phyloP scores from a whole-genome alignment of 2,888 invertebrate species.

The Ephialtes manifestator region DNA sequence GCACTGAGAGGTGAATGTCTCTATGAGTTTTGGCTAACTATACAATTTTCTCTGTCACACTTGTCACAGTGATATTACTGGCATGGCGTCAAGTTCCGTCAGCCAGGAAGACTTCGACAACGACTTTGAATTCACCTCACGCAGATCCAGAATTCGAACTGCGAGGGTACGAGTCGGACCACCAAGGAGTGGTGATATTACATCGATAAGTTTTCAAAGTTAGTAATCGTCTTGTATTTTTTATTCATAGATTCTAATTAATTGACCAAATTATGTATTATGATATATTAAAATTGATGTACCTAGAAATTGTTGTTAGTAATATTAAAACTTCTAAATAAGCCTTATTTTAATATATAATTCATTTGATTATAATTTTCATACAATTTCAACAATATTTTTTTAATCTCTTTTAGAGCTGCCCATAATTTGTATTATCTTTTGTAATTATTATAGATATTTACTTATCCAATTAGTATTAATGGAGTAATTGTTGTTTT shows the following conservation, averaged over 20 bases:
- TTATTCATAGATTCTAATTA: too few species aligned
- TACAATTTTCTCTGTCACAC: not conserved
- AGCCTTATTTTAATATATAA: not conserved
- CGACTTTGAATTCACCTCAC: slow-evolving; percentile 87
- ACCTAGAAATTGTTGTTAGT: not conserved
- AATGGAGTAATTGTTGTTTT: too few species aligned
- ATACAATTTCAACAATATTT: too few species aligned
- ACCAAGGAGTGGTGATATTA: slow-evolving; percentile 76
- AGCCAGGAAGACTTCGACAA: slow-evolving; percentile 89
- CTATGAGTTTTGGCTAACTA: not conserved
- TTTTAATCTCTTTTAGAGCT: too few species aligned
- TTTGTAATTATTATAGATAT: too few species aligned
- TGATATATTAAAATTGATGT: not conserved
- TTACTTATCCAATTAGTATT: too few species aligned
- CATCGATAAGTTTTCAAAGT: slow-evolving; percentile 80
- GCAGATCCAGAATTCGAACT: slow-evolving; percentile 87
- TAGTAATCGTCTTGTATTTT: slow-evolving; percentile 16
- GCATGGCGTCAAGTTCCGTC: slow-evolving; percentile 88
- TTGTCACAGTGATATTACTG: slow-evolving; percentile 78
- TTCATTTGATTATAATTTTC: not conserved
- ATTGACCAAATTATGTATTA: too few species aligned
- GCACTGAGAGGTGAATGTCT: slow-evolving; percentile 7
- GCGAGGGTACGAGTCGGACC: slow-evolving; percentile 85
- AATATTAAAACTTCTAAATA: too few species aligned
- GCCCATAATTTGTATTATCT: too few species aligned